Base-by-base conservation (phyloP, 2,888 invertebrate genomes). In the Pegoplata infirma region DNA sequence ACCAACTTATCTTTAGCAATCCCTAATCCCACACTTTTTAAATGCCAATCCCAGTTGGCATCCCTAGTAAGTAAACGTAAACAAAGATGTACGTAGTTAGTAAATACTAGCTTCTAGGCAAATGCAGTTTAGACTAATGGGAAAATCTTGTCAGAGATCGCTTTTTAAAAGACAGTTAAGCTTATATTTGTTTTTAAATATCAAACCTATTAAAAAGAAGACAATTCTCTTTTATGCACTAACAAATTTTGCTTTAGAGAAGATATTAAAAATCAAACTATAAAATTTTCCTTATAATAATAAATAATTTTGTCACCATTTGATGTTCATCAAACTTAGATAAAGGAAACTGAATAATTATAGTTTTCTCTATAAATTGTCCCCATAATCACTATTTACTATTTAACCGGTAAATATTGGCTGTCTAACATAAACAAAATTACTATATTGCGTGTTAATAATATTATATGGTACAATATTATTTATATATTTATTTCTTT, bases 401-500 rank as follows among this genome's bases (percentile, higher is more conserved):
- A 25, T 64, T 56, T n/a, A n/a, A 1, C 36, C 36, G n/a, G n/a
- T 5, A 40, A n/a, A 40, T 40, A n/a, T n/a, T n/a, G 3, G 2
- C 36, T 19, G 21, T 51, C 49, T 23, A 19, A 21, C 51, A 36
- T 56, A 21, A 63, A 17, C 46, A 46, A 81, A 81, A 81, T 79
- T 67, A 79, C 81, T 72, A 68, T 64, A 76, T 81, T 79, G 81
- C 81, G 80, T 81, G 81, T 74, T 76, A 80, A 79, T 80, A 81
- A 78, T 76, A 61, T 71, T 64, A 51, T 46, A 17, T 25, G 17
- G 47, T 25, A 28, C 21, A 58, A n/a, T 25, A 28, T 28, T 14
- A 69, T 14, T n/a, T 32, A 36, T 36, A 44, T 58, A 53, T 59
- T 67, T n/a, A n/a, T n/a, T 53, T 5, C 19, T 36, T 32, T 19